These are phyloP conservation scores for Mugil cephalus DNA, from an alignment of 2,113 vertebrate genomes.

Conservation along the genomic window DNA sequence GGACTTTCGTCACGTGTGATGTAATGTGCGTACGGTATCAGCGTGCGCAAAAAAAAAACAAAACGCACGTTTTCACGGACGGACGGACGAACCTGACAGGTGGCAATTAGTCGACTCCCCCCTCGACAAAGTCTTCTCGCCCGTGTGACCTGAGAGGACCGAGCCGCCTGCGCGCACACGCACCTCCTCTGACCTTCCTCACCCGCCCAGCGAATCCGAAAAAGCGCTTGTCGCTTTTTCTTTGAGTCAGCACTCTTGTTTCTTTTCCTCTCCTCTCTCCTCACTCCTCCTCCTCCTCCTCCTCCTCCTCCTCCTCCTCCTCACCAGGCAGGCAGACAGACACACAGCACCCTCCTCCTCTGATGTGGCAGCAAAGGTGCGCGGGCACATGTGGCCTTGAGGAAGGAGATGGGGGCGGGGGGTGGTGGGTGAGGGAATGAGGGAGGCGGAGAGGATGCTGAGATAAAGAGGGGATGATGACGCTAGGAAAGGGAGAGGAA, in stretches of 20 bases:
- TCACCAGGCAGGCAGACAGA: neutral
- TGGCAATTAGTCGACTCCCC: constrained; percentile 54
- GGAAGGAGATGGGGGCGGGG: constrained; percentile 21
- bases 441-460: neutral
- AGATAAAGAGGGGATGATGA: neutral
- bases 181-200: constrained; percentile 69
- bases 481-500: constrained; percentile 1
- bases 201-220: constrained; percentile 53
- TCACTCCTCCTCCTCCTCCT: neutral
- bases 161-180: constrained; percentile 9
- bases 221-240: constrained; percentile 60
- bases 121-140: constrained; percentile 34
- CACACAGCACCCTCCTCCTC: neutral
- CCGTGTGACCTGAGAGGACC: constrained; percentile 42
- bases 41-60: no score
- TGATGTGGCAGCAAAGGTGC: constrained; percentile 30
- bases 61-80: constrained; percentile 3
- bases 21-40: no score
- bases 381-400: constrained; percentile 35
- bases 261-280: constrained; percentile 32
- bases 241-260: constrained; percentile 73
- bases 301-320: neutral
- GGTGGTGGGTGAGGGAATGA: neutral
- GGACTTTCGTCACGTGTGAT: no score
- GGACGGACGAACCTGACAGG: constrained; percentile 37